These are phyloP conservation scores for Imbricaverruca yamaguchii DNA, from an alignment of 2,888 invertebrate genomes.

Conservation along the genomic window DNA sequence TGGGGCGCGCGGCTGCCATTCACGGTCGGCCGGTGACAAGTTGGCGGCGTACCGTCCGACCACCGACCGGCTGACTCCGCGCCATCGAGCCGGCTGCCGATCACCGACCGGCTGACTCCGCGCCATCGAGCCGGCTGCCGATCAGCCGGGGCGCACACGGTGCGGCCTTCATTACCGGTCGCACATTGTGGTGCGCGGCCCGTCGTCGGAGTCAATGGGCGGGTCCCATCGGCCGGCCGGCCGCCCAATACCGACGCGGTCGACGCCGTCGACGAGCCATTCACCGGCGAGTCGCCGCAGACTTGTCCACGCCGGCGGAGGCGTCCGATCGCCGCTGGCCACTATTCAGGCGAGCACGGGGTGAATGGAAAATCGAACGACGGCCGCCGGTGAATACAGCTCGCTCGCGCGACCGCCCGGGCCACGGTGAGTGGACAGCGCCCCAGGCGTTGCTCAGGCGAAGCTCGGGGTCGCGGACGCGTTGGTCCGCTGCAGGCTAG, in stretches of 20 bases:
- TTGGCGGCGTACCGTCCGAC: not conserved
- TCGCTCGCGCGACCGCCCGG: not conserved
- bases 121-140: not conserved
- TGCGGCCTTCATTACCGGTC: not conserved
- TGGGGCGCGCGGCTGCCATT: not conserved
- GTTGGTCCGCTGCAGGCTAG: too few relatives aligned
- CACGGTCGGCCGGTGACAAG: not conserved
- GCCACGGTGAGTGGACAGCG: too few relatives aligned
- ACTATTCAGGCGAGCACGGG: not conserved
- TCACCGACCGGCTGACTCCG: not conserved
- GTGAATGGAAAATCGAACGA: slow-evolving; percentile 8
- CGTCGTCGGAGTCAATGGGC: not conserved
- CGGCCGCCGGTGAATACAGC: not conserved
- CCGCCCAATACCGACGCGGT: not conserved
- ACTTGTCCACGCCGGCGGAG: not conserved
- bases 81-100: not conserved
- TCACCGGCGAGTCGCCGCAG: not conserved
- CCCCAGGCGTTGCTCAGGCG: too few relatives aligned
- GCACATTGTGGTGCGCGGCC: slow-evolving; percentile 2
- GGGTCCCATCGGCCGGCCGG: not conserved
- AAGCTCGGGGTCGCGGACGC: too few relatives aligned
- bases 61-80: not conserved
- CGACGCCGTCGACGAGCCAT: slow-evolving; percentile 13
- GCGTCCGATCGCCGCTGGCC: not conserved
- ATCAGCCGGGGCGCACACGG: not conserved